These are phyloP conservation scores for Nycticryphes semicollaris DNA, from an alignment of 2,113 vertebrate species.

Conservation along the genomic window DNA sequence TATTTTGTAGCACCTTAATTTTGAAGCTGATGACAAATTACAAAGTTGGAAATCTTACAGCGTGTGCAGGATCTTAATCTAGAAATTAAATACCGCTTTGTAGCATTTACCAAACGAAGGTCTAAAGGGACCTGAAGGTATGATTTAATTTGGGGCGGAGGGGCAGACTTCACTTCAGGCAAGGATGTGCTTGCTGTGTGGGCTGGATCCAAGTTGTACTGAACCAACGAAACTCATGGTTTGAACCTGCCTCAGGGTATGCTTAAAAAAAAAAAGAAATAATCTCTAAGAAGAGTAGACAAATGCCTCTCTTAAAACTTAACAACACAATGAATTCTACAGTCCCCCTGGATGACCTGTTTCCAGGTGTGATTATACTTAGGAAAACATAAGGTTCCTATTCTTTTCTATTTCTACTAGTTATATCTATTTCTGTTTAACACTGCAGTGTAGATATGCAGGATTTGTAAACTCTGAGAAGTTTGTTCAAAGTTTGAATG, in stretches of 20 bases:
- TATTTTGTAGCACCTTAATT: background rate
- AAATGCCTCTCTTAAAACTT: background rate
- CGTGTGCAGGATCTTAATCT: background rate
- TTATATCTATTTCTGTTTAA: background rate
- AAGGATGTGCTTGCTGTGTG: rapidly evolving
- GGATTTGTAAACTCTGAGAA: background rate
- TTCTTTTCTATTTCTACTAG: background rate
- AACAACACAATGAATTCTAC: rapidly evolving
- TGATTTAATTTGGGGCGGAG: background rate
- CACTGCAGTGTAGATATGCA: background rate
- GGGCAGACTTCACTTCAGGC: background rate
- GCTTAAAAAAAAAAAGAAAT: background rate
- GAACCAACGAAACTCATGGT: background rate
- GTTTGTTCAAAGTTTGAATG: background rate
- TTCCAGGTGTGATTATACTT: background rate
- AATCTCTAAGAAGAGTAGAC: background rate
- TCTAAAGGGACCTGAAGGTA: background rate
- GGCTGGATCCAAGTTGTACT: background rate
- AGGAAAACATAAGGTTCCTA: background rate
- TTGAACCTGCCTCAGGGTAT: background rate
- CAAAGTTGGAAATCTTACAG: background rate
- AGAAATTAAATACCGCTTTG: background rate
- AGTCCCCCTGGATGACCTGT: background rate
- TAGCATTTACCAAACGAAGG: background rate
- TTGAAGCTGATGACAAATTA: background rate